Base-by-base conservation (phyloP, 2,797 vertebrate species). In the Sarcoramphus papa region DNA sequence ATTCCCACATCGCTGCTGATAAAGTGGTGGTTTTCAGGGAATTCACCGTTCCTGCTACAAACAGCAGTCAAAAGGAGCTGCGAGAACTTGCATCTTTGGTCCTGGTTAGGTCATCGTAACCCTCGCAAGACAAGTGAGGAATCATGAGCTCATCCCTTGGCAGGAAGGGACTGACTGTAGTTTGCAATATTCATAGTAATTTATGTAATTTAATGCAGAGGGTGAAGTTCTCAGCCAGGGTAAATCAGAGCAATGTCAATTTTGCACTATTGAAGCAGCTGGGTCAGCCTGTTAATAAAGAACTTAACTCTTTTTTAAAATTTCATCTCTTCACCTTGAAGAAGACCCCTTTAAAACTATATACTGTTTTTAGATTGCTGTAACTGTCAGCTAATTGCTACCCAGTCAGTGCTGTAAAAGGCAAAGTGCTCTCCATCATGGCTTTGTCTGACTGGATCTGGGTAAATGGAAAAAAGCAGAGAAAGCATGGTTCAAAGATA, bases 61-160 rank as follows among this genome's bases (percentile, higher is more conserved):
- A 30, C 24, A 80, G 45, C 50, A 53, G 33, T 19, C 60, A 56
- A n/a, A 60, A 62, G 81, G 41, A 92, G 35, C 64, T 85, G 80
- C 10, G 0, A 69, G 64, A 89, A 74, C 50, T 83, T 80, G 72
- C 50, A 77, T 84, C 92, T 93, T 62, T 56, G 62, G 60, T 89
- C 27, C 88, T 77, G 48, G 77, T 92, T 95, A 85, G 74, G 68
- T 97, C 97, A 97, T 77, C 17, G 0, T 74, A 93, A 95, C 72
- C 81, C 92, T 91, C 17, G 4, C 45, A 93, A 92, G 86, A 93
- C 56, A 94, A 87, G 92, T 27, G 75, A 95, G 80, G 85, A 89
- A 85, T 79, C 92, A 92, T 97, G 94, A 97, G 96, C 95, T 97
- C 97, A 97, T 97, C 91, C 47, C 37, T 92, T 97, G 96, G 94